phyloP scores from a whole-genome alignment of 2,797 vertebrate genomes.

The Hyperoplus lanceolatus region DNA sequence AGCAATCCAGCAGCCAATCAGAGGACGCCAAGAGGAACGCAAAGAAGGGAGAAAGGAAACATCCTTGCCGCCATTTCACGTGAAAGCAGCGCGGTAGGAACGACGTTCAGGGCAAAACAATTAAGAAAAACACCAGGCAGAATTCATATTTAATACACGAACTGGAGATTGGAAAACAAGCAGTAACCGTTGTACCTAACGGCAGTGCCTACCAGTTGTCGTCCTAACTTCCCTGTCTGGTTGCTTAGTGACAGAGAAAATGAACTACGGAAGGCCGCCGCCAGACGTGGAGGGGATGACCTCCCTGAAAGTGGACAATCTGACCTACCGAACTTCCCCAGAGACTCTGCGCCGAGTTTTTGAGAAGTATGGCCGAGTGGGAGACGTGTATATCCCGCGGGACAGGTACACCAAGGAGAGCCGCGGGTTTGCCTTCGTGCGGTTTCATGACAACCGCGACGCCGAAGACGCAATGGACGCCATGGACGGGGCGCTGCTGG shows the following conservation, averaged over 20 bases:
- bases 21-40: constrained; percentile 58
- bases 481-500: constrained; percentile 95
- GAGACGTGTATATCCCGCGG: constrained; percentile 96
- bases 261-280: constrained; percentile 97
- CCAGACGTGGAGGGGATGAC: constrained; percentile 98
- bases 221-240: background rate
- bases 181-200: background rate
- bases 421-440: constrained; percentile 95
- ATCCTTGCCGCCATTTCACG: constrained; percentile 84
- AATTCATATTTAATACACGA: background rate
- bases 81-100: constrained; percentile 39
- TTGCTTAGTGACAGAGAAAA: constrained; percentile 57
- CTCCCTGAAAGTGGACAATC: constrained; percentile 97
- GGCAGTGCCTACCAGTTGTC: fast-evolving
- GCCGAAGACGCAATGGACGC: constrained; percentile 98
- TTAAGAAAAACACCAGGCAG: fast-evolving
- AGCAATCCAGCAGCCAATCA: constrained; percentile 56
- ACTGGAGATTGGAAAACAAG: fast-evolving
- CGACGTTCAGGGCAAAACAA: fast-evolving
- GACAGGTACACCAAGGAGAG: constrained; percentile 97
- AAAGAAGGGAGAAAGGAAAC: constrained; percentile 65
- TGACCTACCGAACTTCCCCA: constrained; percentile 97
- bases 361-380: constrained; percentile 96
- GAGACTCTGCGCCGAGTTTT: constrained; percentile 95
- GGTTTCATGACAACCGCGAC: constrained; percentile 96